These are phyloP conservation scores for Linnaemya vulpina DNA, from an alignment of 2,888 invertebrate genomes.

Conservation along the genomic window DNA sequence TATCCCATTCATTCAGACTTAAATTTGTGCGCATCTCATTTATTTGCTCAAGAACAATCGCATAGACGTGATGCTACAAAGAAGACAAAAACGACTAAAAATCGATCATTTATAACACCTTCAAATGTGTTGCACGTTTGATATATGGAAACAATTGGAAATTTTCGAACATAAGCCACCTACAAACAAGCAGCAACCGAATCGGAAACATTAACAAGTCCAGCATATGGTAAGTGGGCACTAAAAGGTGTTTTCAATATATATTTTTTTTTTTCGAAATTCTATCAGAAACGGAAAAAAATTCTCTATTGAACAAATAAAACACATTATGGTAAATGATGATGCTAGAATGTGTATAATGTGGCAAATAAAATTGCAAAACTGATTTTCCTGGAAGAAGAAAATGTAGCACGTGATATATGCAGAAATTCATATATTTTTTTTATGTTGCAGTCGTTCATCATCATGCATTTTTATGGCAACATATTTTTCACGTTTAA, in stretches of 20 bases:
- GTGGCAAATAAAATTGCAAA: too few species aligned
- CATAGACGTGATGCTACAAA: constrained; percentile 59
- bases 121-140: constrained; percentile 45
- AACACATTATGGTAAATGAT: too few species aligned
- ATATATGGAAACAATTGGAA: constrained; percentile 61
- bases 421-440: neutral
- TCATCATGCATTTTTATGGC: too few species aligned
- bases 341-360: neutral
- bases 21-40: neutral
- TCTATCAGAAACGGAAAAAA: constrained; percentile 13
- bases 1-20: neutral
- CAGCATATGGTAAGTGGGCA: constrained; percentile 41
- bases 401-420: neutral
- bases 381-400: too few species aligned
- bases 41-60: constrained; percentile 17
- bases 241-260: neutral
- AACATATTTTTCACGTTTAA: too few species aligned
- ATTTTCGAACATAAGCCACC: constrained; percentile 50
- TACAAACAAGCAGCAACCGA: constrained; percentile 28
- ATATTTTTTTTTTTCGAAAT: neutral
- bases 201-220: constrained; percentile 31
- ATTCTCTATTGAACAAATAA: constrained; percentile 15
- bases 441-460: too few species aligned
- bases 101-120: constrained; percentile 43
- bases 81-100: constrained; percentile 23